Evolutionary conservation across 2,113 vertebrate genomes (phyloP).

Genomic region (Misgurnus mizolepis): DNA sequence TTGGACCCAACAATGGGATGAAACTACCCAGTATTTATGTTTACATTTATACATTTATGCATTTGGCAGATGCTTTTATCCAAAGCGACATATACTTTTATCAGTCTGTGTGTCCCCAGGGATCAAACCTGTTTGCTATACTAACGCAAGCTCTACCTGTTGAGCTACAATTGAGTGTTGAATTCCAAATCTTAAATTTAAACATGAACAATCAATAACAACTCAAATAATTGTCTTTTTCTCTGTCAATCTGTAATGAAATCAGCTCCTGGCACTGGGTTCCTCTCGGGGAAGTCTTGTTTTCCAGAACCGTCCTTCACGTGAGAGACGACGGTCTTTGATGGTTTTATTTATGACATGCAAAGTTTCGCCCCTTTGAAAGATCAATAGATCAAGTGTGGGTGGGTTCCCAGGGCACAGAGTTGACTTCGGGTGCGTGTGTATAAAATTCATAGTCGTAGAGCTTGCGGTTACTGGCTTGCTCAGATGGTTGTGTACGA

Average conservation of each 20-base stretch:
- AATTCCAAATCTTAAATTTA: neutral
- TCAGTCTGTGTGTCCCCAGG: no score
- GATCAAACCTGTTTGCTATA: no score
- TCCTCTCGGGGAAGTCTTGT: constrained; percentile 17
- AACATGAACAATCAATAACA: neutral
- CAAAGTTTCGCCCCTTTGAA: constrained; percentile 32
- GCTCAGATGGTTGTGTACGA: constrained; percentile 33
- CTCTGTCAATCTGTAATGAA: neutral
- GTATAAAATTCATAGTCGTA: constrained; percentile 39
- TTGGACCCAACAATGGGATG: no score
- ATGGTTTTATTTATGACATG: constrained; percentile 45
- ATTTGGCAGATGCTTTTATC: no score
- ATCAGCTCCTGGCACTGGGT: neutral
- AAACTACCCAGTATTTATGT: no score
- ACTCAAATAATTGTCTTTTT: neutral
- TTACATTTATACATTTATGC: no score
- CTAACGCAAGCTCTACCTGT: no score
- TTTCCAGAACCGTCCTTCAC: constrained; percentile 5
- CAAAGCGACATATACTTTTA: no score
- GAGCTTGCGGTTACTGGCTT: constrained; percentile 17
- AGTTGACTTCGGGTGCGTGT: constrained; percentile 9
- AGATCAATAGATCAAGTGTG: constrained; percentile 42
- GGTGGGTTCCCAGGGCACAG: constrained; percentile 4
- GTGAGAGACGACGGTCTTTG: constrained; percentile 31
- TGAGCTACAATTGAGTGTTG: no score